Percentiles rank a stretch among this genome's conserved stretches.
Evolutionary conservation across 2,113 vertebrate species (phyloP).

Genomic region (Poecile atricapillus): DNA sequence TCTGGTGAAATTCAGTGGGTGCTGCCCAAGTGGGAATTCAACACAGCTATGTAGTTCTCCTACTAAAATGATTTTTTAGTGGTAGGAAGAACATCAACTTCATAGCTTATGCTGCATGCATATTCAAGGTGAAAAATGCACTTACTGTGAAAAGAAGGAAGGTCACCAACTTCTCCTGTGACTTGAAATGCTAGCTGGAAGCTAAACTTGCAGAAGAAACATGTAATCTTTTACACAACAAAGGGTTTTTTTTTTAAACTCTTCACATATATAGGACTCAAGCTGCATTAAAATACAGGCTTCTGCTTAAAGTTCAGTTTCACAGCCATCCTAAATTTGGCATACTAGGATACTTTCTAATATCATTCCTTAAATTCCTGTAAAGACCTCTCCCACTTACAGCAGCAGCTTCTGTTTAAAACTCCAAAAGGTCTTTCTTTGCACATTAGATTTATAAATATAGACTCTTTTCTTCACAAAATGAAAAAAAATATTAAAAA

Average conservation of each 20-base stretch:
- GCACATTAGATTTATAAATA: conserved; percentile 21
- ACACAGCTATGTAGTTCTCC: background rate
- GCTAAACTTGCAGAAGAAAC: background rate
- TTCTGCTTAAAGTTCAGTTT: conserved; percentile 59
- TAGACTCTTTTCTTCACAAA: background rate
- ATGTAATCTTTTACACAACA: background rate
- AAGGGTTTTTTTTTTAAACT: background rate
- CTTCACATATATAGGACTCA: background rate
- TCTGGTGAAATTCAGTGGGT: background rate
- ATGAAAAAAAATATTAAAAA: background rate
- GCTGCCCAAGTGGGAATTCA: background rate
- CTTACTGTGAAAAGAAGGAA: background rate
- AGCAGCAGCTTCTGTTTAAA: conserved; percentile 61
- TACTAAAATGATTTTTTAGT: background rate
- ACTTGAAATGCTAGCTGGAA: background rate
- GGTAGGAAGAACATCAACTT: background rate
- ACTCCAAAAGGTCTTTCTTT: conserved; percentile 71
- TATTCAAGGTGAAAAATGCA: background rate
- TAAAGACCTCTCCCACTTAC: conserved; percentile 71
- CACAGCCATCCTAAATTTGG: conserved; percentile 67
- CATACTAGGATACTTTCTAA: conserved; percentile 67
- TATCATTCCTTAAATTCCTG: conserved; percentile 80
- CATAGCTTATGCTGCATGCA: background rate
- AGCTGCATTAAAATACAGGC: conserved; percentile 44
- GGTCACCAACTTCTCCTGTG: background rate